These are phyloP conservation scores for Dinocampus coccinellae DNA, from an alignment of 2,888 invertebrate genomes.

Conservation along the genomic window DNA sequence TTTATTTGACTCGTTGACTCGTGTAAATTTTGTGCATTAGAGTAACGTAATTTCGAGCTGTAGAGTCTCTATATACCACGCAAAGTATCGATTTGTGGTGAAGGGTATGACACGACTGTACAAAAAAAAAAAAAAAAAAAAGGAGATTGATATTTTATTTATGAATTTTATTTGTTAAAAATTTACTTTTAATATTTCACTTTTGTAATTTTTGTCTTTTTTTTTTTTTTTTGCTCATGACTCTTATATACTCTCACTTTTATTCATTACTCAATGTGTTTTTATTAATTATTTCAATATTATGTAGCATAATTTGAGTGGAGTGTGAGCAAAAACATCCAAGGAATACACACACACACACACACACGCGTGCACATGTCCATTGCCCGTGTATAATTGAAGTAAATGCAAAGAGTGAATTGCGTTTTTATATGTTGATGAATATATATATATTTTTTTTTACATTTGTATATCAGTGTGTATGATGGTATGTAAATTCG, in stretches of 20 bases:
- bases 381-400: not conserved
- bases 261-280: not conserved
- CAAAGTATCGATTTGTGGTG: constrained; percentile 4
- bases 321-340: too few relatives aligned
- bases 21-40: not conserved
- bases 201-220: too few relatives aligned
- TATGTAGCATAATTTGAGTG: not conserved
- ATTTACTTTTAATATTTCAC: too few relatives aligned
- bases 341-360: too few relatives aligned
- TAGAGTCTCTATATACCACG: not conserved
- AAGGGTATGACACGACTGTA: too few relatives aligned
- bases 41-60: not conserved
- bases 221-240: not conserved
- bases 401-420: not conserved
- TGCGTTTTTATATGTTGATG: not conserved
- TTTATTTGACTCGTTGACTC: too few relatives aligned
- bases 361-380: too few relatives aligned
- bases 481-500: not conserved
- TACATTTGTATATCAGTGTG: not conserved
- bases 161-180: too few relatives aligned
- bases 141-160: too few relatives aligned
- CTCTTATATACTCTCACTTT: not conserved
- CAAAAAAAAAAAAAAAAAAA: too few relatives aligned
- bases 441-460: not conserved
- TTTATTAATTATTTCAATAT: not conserved